These are phyloP conservation scores for Plestiodon gilberti DNA, from an alignment of 2,113 vertebrate species.

Conservation along the genomic window DNA sequence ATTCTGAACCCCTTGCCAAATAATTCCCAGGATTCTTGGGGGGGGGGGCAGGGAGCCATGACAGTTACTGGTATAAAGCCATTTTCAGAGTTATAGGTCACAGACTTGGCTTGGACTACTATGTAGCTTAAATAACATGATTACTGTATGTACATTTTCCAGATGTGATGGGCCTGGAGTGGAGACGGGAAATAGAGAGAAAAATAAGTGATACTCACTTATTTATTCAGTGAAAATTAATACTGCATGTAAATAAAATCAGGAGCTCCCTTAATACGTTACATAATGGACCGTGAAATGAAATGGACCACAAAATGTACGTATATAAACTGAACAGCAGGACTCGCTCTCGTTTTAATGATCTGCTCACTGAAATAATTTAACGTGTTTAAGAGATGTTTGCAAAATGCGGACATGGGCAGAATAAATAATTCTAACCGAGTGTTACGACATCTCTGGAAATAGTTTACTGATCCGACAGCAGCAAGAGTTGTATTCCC, in stretches of 20 bases:
- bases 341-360: conserved; percentile 35
- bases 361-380: conserved; percentile 33
- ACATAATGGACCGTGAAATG: neutral
- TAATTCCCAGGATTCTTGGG: neutral
- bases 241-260: conserved; percentile 11
- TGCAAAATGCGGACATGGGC: conserved; percentile 33
- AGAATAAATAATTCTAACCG: conserved; percentile 39
- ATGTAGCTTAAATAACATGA: neutral
- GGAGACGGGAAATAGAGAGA: neutral
- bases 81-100: neutral
- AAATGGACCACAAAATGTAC: conserved; percentile 33
- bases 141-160: neutral
- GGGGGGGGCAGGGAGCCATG: neutral
- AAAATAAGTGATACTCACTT: neutral
- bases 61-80: conserved; percentile 30
- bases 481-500: conserved; percentile 36
- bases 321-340: conserved; percentile 38
- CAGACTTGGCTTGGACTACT: conserved; percentile 1
- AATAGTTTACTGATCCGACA: conserved; percentile 32
- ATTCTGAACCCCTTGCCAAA: neutral
- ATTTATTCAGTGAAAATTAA: neutral
- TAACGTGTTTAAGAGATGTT: conserved; percentile 47
- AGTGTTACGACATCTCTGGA: conserved; percentile 17
- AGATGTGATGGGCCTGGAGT: neutral
- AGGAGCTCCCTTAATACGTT: conserved; percentile 13